Percentiles rank a stretch among this genome's conserved stretches.
Evolutionary conservation across 1,140 invertebrate genomes (phyloP).

Genomic region (silkworm (Bombyx mori)): DNA sequence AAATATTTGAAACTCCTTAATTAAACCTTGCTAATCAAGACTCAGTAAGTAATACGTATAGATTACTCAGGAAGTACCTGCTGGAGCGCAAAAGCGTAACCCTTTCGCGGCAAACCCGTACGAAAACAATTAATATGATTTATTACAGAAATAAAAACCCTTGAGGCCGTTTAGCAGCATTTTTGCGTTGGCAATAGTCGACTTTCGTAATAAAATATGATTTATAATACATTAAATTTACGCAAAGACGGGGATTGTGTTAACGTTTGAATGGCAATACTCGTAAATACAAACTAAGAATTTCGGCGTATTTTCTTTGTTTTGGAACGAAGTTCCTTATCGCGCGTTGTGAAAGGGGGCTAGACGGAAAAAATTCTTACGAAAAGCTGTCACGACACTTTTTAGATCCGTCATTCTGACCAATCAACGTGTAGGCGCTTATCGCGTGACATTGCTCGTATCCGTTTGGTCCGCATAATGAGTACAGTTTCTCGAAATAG

Average conservation of each 20-base stretch:
- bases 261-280: not conserved
- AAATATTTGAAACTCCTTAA: not conserved
- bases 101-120: conserved; percentile 22
- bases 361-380: too few species aligned
- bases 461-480: too few species aligned
- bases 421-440: too few species aligned
- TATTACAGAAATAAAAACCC: conserved; percentile 52
- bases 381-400: too few species aligned
- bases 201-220: conserved; percentile 47
- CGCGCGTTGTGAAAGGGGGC: too few species aligned
- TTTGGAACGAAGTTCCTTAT: too few species aligned
- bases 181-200: conserved; percentile 46
- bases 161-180: conserved; percentile 44
- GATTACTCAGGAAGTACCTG: not conserved
- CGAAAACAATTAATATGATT: conserved; percentile 58
- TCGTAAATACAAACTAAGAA: too few species aligned
- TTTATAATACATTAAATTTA: conserved; percentile 42
- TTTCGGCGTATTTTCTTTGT: too few species aligned
- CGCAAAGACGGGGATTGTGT: conserved; percentile 15
- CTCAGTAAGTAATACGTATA: not conserved
- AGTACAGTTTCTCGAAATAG: too few species aligned
- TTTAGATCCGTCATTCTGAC: too few species aligned
- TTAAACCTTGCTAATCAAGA: conserved; percentile 5
- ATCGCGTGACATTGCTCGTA: too few species aligned
- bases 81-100: conserved; percentile 19